These are phyloP conservation scores for Glyptemys insculpta DNA, from an alignment of 2,797 vertebrate genomes.

Conservation along the genomic window DNA sequence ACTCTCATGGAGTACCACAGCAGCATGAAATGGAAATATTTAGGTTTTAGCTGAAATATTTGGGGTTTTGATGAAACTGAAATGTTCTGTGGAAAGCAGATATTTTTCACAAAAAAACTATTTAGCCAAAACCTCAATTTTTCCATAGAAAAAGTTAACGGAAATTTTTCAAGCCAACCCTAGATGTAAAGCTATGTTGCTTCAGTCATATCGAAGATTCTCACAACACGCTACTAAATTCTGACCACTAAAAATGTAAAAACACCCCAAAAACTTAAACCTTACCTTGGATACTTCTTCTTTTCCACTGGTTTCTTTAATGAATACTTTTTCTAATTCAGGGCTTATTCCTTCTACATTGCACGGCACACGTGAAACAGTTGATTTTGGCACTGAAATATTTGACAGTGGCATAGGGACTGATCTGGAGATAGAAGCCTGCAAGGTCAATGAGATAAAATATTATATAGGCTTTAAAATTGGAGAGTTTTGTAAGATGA, in stretches of 20 bases:
- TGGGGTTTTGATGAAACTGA: background rate
- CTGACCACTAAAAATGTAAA: background rate
- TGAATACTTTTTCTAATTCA: conserved; percentile 96
- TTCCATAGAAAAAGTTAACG: background rate
- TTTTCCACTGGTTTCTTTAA: conserved; percentile 91
- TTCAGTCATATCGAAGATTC: background rate
- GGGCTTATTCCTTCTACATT: conserved; percentile 95
- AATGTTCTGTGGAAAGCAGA: background rate
- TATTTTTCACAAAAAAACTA: background rate
- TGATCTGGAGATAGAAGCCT: conserved; percentile 89
- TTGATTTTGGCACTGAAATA: conserved; percentile 88
- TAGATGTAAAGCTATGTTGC: conserved; percentile 32
- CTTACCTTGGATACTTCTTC: conserved; percentile 87
- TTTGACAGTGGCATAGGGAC: conserved; percentile 86
- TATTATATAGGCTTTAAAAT: background rate
- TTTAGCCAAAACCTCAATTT: background rate
- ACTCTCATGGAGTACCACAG: background rate
- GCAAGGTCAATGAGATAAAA: conserved; percentile 40
- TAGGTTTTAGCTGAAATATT: background rate
- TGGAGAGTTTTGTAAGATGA: background rate
- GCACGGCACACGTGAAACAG: conserved; percentile 91
- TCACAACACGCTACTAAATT: background rate
- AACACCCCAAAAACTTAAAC: background rate
- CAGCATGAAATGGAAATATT: background rate
- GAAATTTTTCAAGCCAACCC: background rate